Conservation (phyloP, 1,140 invertebrate species). For the Drosophila prosaltans region DNA sequence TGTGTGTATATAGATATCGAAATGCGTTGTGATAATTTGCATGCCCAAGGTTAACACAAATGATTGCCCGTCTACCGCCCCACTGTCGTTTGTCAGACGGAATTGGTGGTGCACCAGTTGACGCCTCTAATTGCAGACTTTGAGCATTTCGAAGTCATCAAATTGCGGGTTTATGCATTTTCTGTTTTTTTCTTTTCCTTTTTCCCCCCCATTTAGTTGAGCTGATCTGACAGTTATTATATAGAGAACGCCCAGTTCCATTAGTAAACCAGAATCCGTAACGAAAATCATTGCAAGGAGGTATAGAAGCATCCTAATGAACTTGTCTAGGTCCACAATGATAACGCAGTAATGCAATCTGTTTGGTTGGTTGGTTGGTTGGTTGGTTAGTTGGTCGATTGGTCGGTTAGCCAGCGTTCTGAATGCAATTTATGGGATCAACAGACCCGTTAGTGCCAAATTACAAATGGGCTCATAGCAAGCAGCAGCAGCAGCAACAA, state of each 20-base stretch:
- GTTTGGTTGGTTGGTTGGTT: constrained; percentile 28
- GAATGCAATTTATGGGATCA: constrained; percentile 75
- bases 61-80: not conserved
- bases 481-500: too few relatives aligned
- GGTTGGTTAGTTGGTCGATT: constrained; percentile 26
- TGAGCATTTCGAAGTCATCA: constrained; percentile 28
- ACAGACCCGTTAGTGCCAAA: constrained; percentile 78
- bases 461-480: constrained; percentile 69
- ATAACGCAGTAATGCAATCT: constrained; percentile 9
- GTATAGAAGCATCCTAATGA: constrained; percentile 50
- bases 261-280: constrained; percentile 9
- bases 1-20: not conserved
- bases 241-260: constrained; percentile 26
- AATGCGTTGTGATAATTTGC: constrained; percentile 42
- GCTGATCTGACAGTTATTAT: constrained; percentile 71
- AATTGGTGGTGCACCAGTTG: constrained; percentile 33
- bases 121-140: constrained; percentile 47
- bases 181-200: not conserved
- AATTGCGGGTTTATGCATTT: constrained; percentile 67
- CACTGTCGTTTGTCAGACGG: constrained; percentile 24
- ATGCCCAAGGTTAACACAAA: constrained; percentile 31
- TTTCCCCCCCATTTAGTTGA: constrained; percentile 8
- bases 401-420: constrained; percentile 8
- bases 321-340: constrained; percentile 48
- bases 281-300: not conserved